Conservation (phyloP, 2,113 vertebrate species). For the Callopanchax toddi region DNA sequence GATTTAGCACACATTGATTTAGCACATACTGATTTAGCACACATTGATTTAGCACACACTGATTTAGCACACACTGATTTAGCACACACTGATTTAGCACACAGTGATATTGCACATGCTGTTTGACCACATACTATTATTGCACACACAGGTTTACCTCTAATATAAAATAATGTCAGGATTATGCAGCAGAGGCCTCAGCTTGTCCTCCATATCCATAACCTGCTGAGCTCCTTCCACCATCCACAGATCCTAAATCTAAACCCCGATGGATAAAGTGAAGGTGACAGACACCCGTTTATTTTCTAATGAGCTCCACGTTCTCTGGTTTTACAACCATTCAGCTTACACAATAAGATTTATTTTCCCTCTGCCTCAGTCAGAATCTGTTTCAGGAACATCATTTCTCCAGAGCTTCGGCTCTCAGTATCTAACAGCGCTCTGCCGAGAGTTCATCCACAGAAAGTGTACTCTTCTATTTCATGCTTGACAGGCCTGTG, state of each 20-base stretch:
- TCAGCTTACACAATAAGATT: background rate
- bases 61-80: no score
- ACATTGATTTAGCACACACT: no score
- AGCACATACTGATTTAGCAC: no score
- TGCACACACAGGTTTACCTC: no score
- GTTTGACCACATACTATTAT: no score
- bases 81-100: no score
- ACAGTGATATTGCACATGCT: no score
- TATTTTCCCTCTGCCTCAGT: background rate
- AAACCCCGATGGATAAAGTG: background rate
- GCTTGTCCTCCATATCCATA: background rate
- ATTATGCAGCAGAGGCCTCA: background rate
- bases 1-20: no score
- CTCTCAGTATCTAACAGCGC: conserved; percentile 33
- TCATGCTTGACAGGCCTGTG: conserved; percentile 58
- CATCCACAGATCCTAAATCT: no score
- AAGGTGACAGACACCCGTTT: background rate
- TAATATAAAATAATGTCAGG: no score
- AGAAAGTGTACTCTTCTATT: conserved; percentile 60
- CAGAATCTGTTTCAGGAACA: conserved; percentile 25
- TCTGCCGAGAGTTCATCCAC: conserved; percentile 56
- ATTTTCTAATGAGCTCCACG: background rate
- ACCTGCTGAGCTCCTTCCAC: background rate
- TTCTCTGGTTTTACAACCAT: conserved; percentile 7
- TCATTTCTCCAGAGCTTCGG: conserved; percentile 50